A percentile compares a stretch with the other conserved stretches of the same genome.
phyloP scores from a whole-genome alignment of 2,888 invertebrate genomes.

The Yponomeuta sedellus region DNA sequence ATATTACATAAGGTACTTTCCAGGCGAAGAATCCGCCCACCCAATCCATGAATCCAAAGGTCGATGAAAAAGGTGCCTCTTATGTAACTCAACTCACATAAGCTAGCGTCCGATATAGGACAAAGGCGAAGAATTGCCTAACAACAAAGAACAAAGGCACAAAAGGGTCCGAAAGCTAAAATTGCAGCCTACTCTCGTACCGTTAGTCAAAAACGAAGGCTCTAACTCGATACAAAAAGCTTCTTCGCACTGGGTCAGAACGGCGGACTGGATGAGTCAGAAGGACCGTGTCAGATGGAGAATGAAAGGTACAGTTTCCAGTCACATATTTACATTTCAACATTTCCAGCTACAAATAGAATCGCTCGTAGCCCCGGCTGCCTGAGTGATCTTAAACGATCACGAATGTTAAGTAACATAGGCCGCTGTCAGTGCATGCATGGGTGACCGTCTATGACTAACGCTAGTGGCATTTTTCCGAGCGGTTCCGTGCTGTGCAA shows the following conservation, averaged over 20 bases:
- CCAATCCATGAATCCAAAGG: no score
- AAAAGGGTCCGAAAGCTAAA: not conserved
- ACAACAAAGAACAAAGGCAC: not conserved
- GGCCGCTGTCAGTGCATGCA: no score
- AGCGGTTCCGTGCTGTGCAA: no score
- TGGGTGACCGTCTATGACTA: no score
- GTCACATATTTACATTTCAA: no score
- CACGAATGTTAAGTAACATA: no score
- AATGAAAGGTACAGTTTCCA: no score
- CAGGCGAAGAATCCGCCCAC: not conserved
- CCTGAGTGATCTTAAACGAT: no score
- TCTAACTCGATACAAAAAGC: constrained; percentile 1
- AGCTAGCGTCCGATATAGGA: not conserved
- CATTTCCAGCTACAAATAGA: no score
- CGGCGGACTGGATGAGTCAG: not conserved
- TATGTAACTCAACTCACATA: not conserved
- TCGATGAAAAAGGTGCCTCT: not conserved
- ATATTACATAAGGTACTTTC: not conserved
- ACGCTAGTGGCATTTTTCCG: no score
- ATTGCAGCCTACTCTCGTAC: not conserved
- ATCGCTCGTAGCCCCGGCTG: no score
- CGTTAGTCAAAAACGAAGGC: not conserved
- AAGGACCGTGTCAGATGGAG: not conserved
- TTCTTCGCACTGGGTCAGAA: not conserved
- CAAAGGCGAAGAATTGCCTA: not conserved